Conservation (phyloP, 2,797 vertebrate species). For the Merluccius polli region DNA sequence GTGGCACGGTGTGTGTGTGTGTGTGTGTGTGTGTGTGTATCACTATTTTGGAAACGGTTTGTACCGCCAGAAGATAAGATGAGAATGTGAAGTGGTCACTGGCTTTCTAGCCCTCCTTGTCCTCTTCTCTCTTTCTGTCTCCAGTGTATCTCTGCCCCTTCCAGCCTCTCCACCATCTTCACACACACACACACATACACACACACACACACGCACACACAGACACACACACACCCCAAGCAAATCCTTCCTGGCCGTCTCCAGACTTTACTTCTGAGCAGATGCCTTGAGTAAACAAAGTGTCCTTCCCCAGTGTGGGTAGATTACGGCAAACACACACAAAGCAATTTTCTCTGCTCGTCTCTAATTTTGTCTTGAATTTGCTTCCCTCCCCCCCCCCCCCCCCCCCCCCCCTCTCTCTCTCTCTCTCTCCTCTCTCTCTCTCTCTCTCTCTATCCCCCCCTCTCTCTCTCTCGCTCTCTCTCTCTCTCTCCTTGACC, state of each 20-base stretch:
- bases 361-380: neutral
- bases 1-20: neutral
- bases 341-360: neutral
- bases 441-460: constrained; percentile 10
- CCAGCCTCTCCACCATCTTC: neutral
- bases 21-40: constrained; percentile 1
- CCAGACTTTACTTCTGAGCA: neutral
- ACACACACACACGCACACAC: neutral
- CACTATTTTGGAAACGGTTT: neutral
- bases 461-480: constrained; percentile 23
- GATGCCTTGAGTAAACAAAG: neutral
- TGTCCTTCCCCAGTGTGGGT: neutral
- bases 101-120: neutral
- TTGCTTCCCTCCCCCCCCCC: constrained; percentile 1
- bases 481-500: constrained; percentile 73
- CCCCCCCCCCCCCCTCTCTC: constrained; percentile 12
- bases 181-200: neutral
- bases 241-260: neutral
- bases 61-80: neutral
- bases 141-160: neutral
- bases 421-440: constrained; percentile 28
- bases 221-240: neutral
- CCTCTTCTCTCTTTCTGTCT: neutral
- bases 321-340: neutral
- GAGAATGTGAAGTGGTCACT: neutral